Base-by-base conservation (phyloP, 1,140 invertebrate genomes). In the Anthonomus grandis region DNA sequence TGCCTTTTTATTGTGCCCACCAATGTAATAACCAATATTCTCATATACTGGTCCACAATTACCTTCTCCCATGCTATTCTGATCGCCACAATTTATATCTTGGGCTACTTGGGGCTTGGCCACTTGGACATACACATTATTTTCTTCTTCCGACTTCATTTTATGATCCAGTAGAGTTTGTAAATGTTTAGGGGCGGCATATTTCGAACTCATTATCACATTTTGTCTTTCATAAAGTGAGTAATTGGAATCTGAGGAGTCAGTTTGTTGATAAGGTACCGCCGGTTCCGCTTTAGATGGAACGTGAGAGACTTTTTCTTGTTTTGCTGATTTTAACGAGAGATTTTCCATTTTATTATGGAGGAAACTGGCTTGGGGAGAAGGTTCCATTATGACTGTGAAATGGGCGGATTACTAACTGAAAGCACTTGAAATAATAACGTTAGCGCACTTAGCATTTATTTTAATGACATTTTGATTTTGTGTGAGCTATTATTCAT, bases 11-110 rank as follows among this genome's bases (percentile, higher is more conserved):
- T 42, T 74, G 65, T 75, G 80, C 10, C 74, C 70, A 27, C 75
- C 74, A 9, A 79, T 75, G 74, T 88, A 89, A 71, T 87, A 89
- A 57, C 89, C 86, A 34, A 90, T 79, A 72, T 91, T 91, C 71
- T 91, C 89, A 70, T 91, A 91, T 18, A 91, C 84, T 22, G 83
- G 86, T 44, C 79, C 81, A 53, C 67, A 70, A 60, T 75, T 77
- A 18, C 68, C n/a, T n/a, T n/a, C 71, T 22, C 73, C 72, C 37
- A 75, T 68, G 74, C 76, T n/a, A 78, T 76, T 47, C 80, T 17
- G 84, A 79, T 61, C 78, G 81, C 62, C n/a, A n/a, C n/a, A n/a
- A n/a, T 77, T 79, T 6, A 69, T 63, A 46, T 58, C 61, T 75
- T 15, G 72, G 72, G 75, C 68, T 60, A 76, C 68, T 73, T 79